Conservation (phyloP, 2,797 vertebrate genomes). For the Erpetoichthys calabaricus region DNA sequence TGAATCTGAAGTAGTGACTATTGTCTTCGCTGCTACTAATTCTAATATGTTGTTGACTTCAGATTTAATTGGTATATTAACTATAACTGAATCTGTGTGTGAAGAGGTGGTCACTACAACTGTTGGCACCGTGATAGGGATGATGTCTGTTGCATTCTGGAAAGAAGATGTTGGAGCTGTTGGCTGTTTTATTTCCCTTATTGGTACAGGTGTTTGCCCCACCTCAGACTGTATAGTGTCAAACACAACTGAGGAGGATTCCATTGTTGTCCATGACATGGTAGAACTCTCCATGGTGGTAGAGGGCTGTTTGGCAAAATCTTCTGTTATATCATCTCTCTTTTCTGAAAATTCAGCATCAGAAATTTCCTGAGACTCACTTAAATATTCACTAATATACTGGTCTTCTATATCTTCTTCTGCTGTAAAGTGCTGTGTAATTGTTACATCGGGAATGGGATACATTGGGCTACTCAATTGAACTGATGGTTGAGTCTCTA, state of each 20-base stretch:
- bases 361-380: constrained; percentile 57
- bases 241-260: constrained; percentile 43
- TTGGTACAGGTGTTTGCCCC: constrained; percentile 31
- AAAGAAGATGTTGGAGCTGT: constrained; percentile 38
- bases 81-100: constrained; percentile 34
- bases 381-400: constrained; percentile 53
- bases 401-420: constrained; percentile 89
- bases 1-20: constrained; percentile 8
- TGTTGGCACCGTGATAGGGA: constrained; percentile 21
- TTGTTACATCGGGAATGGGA: constrained; percentile 93
- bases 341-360: constrained; percentile 40
- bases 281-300: too few relatives aligned
- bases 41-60: constrained; percentile 33
- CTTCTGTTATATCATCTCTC: constrained; percentile 19
- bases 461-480: constrained; percentile 59
- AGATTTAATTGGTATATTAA: constrained; percentile 17
- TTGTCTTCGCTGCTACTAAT: constrained; percentile 9
- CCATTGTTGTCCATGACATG: constrained; percentile 12
- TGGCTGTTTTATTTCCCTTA: constrained; percentile 33
- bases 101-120: constrained; percentile 22
- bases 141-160: constrained; percentile 22
- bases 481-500: constrained; percentile 43
- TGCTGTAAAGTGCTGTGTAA: constrained; percentile 91
- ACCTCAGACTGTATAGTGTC: constrained; percentile 46
- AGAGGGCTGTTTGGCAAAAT: too few relatives aligned